phyloP scores from a whole-genome alignment of 1,140 invertebrate genomes.

The Notospermus geniculatus region DNA sequence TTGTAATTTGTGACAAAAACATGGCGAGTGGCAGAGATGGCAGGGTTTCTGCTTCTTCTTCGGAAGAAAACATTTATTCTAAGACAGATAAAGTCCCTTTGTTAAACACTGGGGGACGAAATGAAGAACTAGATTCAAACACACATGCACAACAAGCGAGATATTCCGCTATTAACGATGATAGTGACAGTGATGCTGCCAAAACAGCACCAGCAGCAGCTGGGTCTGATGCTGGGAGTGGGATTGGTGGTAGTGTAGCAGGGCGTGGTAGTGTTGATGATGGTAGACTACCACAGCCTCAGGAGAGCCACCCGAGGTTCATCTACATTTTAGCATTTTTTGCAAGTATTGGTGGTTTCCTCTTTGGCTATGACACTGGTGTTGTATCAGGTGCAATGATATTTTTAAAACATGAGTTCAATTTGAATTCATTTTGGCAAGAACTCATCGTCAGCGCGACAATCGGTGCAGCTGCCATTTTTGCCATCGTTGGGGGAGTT shows the following conservation, averaged over 20 bases:
- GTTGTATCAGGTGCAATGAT: conserved; percentile 67
- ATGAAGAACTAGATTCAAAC: no score
- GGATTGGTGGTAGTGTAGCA: background rate
- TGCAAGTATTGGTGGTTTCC: conserved; percentile 61
- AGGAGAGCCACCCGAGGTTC: conserved; percentile 30
- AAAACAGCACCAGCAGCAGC: background rate
- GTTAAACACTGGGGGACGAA: no score
- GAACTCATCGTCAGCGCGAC: conserved; percentile 42
- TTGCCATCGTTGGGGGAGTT: conserved; percentile 38
- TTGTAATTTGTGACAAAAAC: no score
- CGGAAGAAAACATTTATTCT: no score
- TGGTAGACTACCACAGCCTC: conserved; percentile 10
- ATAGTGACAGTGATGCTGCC: conserved; percentile 16
- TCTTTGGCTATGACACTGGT: conserved; percentile 70
- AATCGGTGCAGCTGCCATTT: conserved; percentile 43
- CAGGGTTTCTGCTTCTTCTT: no score
- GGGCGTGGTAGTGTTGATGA: conserved; percentile 8
- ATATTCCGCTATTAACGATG: conserved; percentile 16
- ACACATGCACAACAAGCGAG: no score
- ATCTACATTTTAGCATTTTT: conserved; percentile 45
- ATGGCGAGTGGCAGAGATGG: no score
- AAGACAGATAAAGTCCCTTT: no score
- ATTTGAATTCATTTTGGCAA: conserved; percentile 37
- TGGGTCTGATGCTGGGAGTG: conserved; percentile 11
- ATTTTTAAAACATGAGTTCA: conserved; percentile 47